Conservation (phyloP, 2,797 vertebrate species). For the Glossophaga mutica region DNA sequence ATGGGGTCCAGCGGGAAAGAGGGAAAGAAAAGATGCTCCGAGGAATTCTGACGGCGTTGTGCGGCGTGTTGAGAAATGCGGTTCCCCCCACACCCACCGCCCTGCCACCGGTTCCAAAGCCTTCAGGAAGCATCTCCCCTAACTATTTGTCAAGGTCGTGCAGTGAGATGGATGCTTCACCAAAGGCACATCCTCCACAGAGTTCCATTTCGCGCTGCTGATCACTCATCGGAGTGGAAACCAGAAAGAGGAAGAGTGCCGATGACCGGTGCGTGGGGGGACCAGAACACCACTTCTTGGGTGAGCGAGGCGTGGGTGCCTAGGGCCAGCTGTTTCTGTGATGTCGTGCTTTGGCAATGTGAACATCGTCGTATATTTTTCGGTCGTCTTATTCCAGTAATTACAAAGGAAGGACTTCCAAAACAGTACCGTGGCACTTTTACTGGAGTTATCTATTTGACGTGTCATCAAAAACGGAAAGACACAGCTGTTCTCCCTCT, state of each 20-base stretch:
- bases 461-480: background rate
- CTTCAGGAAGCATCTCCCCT: background rate
- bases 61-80: background rate
- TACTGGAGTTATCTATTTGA: background rate
- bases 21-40: background rate
- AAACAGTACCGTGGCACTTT: background rate
- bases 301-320: background rate
- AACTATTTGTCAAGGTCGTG: slow-evolving; percentile 16
- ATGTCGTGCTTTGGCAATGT: background rate
- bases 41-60: background rate
- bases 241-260: background rate
- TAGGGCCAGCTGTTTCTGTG: background rate
- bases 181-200: background rate
- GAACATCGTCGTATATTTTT: background rate
- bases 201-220: background rate
- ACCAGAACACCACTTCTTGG: background rate
- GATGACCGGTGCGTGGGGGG: background rate
- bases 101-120: background rate
- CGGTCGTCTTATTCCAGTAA: background rate
- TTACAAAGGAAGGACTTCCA: background rate
- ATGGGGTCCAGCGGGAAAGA: too few species aligned
- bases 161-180: background rate
- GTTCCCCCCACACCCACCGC: background rate
- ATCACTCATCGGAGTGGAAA: background rate
- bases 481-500: background rate